Percentiles rank a stretch among this genome's conserved stretches.
Evolutionary conservation across 2,888 invertebrate species (phyloP).

Genomic region (Aromia moschata): DNA sequence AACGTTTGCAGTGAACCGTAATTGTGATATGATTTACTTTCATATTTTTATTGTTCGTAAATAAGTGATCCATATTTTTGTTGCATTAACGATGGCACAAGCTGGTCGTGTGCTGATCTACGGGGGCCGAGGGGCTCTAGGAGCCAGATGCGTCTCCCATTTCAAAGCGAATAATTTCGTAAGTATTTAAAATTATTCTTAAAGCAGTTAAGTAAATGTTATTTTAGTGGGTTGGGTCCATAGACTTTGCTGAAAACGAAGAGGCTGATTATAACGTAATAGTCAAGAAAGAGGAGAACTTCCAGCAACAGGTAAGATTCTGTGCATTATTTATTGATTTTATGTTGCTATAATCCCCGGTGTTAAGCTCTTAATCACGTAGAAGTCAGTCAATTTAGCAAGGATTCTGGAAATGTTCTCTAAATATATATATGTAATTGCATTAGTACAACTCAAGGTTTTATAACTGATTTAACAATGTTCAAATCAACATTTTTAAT

Average conservation of each 20-base stretch:
- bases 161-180: slow-evolving; percentile 92
- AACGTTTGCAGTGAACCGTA: background rate
- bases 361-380: no score
- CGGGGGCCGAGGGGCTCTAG: slow-evolving; percentile 95
- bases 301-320: slow-evolving; percentile 72
- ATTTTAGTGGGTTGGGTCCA: slow-evolving; percentile 60
- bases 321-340: background rate
- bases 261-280: slow-evolving; percentile 89
- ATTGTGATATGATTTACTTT: background rate
- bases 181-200: slow-evolving; percentile 57
- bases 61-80: background rate
- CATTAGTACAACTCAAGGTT: no score
- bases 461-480: no score
- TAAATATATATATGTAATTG: no score
- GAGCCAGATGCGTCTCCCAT: slow-evolving; percentile 85
- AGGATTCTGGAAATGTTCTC: no score
- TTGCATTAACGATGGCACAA: slow-evolving; percentile 46
- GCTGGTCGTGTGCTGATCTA: slow-evolving; percentile 85
- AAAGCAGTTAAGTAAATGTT: slow-evolving; percentile 22
- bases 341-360: background rate
- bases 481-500: no score
- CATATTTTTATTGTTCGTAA: background rate
- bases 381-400: no score
- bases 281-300: slow-evolving; percentile 79
- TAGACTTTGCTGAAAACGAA: slow-evolving; percentile 60